Evolutionary conservation across 1,140 invertebrate species (phyloP).

Genomic region (Tenebrio molitor): DNA sequence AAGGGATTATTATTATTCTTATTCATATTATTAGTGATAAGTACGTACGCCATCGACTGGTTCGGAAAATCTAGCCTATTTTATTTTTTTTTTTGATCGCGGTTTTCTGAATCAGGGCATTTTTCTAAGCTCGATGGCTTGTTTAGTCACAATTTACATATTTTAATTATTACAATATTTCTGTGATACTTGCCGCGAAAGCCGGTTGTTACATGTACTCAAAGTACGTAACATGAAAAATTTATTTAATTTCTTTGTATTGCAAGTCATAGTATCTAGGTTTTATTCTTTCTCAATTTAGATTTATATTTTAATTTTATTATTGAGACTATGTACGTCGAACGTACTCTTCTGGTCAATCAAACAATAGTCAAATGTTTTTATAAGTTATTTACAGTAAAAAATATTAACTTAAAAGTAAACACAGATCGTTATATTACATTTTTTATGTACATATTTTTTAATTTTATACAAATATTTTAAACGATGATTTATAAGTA

Average conservation of each 20-base stretch:
- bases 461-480: conserved; percentile 55
- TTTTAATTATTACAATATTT: conserved; percentile 58
- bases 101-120: conserved; percentile 30
- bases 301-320: conserved; percentile 37
- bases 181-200: conserved; percentile 62
- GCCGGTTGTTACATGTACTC: conserved; percentile 51
- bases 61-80: conserved; percentile 14
- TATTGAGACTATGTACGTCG: conserved; percentile 47
- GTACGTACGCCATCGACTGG: conserved; percentile 19
- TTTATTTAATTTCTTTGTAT: conserved; percentile 52
- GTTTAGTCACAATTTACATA: conserved; percentile 56
- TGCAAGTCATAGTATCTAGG: conserved; percentile 53
- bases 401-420: conserved; percentile 23
- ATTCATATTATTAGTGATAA: conserved; percentile 15
- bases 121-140: conserved; percentile 43
- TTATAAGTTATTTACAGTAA: conserved; percentile 43
- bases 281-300: conserved; percentile 50
- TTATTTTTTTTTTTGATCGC: conserved; percentile 18
- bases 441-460: conserved; percentile 56
- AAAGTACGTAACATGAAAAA: conserved; percentile 45
- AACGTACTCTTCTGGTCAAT: conserved; percentile 44
- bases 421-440: conserved; percentile 47
- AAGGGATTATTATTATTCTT: conserved; percentile 19
- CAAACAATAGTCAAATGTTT: conserved; percentile 45
- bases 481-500: conserved; percentile 44